These are phyloP conservation scores for Mormoops blainvillei DNA, from an alignment of 2,113 vertebrate species.

Conservation along the genomic window DNA sequence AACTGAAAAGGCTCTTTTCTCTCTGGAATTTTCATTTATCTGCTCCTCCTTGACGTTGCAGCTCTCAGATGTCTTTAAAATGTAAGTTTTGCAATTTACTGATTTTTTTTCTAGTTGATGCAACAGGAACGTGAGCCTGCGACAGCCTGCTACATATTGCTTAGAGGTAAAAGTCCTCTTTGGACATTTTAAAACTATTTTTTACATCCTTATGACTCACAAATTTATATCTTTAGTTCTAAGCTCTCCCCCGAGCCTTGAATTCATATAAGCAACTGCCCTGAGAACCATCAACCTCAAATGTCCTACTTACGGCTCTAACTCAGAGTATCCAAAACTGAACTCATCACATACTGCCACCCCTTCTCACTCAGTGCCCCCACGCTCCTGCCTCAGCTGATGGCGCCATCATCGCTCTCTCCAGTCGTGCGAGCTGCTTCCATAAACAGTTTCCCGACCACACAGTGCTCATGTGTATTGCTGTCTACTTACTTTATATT, in stretches of 20 bases:
- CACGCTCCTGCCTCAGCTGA: accelerated
- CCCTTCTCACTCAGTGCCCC: neutral
- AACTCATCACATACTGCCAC: accelerated
- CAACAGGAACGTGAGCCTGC: neutral
- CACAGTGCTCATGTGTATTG: neutral
- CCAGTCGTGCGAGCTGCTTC: neutral
- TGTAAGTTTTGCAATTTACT: neutral
- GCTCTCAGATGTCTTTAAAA: neutral
- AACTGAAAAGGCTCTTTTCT: neutral
- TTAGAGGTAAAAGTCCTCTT: neutral
- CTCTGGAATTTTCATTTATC: neutral
- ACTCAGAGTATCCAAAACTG: neutral
- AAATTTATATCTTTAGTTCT: neutral
- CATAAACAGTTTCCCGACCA: neutral
- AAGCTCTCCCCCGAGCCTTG: neutral
- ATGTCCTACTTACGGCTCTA: neutral
- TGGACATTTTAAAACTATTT: neutral
- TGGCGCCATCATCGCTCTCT: neutral
- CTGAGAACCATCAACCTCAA: neutral
- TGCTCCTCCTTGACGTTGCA: neutral
- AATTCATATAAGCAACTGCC: neutral
- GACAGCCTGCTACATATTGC: neutral
- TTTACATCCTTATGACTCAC: neutral
- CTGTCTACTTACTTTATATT: neutral
- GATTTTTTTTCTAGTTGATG: neutral